phyloP scores from a whole-genome alignment of 2,113 vertebrate genomes.

The Gadus chalcogrammus region DNA sequence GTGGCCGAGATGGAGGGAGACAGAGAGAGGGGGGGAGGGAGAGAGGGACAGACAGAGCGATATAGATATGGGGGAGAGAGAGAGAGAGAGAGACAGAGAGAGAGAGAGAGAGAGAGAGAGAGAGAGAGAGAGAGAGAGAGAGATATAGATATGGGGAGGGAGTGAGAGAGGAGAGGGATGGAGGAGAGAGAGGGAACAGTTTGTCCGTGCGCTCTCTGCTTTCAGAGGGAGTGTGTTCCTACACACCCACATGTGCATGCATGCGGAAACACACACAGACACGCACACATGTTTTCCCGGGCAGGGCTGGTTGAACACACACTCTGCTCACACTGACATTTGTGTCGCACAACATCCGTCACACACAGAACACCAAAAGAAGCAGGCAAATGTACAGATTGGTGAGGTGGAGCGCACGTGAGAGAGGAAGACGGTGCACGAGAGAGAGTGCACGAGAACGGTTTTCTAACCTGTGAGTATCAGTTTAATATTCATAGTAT shows the following conservation, averaged over 20 bases:
- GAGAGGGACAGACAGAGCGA: slow-evolving; percentile 5
- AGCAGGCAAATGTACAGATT: too few relatives aligned
- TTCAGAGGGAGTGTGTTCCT: slow-evolving; percentile 29
- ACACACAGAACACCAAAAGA: too few relatives aligned
- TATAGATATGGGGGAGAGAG: slow-evolving; percentile 16
- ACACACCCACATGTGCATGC: slow-evolving; percentile 6
- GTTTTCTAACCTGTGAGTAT: too few relatives aligned
- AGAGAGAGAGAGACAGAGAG: neutral
- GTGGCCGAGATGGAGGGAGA: neutral
- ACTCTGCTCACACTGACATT: neutral
- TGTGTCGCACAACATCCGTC: too few relatives aligned
- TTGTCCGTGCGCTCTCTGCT: slow-evolving; percentile 12
- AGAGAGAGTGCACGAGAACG: too few relatives aligned
- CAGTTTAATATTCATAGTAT: too few relatives aligned
- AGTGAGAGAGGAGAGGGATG: slow-evolving; percentile 33
- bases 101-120: too few relatives aligned
- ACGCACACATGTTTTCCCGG: neutral
- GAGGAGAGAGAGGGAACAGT: slow-evolving; percentile 22
- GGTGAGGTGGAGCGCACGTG: too few relatives aligned
- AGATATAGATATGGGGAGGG: slow-evolving; percentile 15
- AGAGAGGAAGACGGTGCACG: too few relatives aligned
- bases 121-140: slow-evolving; percentile 5
- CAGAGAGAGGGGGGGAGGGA: slow-evolving; percentile 13
- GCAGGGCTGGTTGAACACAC: neutral
- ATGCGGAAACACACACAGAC: slow-evolving; percentile 1